Base-by-base conservation (phyloP, 35 echinoderm and acorn worm genomes). In the Amphiura filiformis region DNA sequence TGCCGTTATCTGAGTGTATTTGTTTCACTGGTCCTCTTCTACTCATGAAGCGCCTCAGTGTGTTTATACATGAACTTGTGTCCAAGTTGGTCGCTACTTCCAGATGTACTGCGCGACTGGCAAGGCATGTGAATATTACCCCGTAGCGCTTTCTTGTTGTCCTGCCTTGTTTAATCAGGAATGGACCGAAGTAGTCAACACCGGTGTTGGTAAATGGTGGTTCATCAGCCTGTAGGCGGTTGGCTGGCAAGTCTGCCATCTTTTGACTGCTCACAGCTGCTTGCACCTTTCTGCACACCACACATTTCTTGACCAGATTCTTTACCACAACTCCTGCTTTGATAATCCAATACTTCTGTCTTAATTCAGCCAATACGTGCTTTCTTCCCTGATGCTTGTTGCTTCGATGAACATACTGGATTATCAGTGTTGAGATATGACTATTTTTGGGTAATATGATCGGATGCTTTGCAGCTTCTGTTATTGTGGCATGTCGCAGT, bases 31-130 rank as follows among this genome's bases (percentile, higher is more conserved):
- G 78, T 39, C 93, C 88, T 64, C 93, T 47, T 32, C 88, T 38
- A 49, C 78, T 82, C 3, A 81, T 38, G n/a, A 93, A 86, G 26
- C 92, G 49, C 61, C 83, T 78, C 76, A 94, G 42, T 56, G 88
- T 85, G 76, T 95, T 91, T 42, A 91, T 37, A 49, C 86, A 91
- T 57, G 89, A 87, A 88, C 82, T 56, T 0, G 89, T 95, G 47
- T 95, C 93, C 44, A 95, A 34, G 22, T 86, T 86, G 36, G 32
- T 83, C 37, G 89, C 64, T 31, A 95, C 57, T 52, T 95, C 93
- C 18, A 91, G 75, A 85, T 95, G 93, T 0, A 95, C 93, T 37
- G 89, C 93, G 37, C 93, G 64, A 26, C 78, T 84, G n/a, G 84
- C 57, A 31, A 91, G 34, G 40, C 93, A 91, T 9, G 93, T 95